These are phyloP conservation scores for Brienomyrus longianalis DNA, from an alignment of 2,113 vertebrate genomes.

Conservation along the genomic window DNA sequence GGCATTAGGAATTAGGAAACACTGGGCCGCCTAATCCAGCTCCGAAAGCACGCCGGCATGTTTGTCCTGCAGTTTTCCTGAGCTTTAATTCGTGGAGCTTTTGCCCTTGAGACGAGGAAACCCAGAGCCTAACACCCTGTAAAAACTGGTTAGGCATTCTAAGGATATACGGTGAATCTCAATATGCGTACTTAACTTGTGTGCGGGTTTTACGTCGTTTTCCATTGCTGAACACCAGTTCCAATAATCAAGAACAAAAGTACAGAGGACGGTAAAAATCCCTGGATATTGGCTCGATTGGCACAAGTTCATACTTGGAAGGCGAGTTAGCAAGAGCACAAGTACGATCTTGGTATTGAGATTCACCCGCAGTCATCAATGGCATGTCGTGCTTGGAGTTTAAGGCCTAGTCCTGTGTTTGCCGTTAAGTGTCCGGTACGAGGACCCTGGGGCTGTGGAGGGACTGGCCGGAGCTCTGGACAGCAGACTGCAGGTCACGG, in stretches of 20 bases:
- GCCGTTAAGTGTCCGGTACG: constrained; percentile 56
- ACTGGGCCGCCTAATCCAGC: neutral
- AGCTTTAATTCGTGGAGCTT: neutral
- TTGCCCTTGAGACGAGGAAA: neutral
- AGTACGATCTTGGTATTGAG: too few species aligned
- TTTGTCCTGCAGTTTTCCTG: neutral
- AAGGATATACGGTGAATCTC: neutral
- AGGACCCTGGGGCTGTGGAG: constrained; percentile 62
- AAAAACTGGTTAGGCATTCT: neutral
- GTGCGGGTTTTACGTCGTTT: too few species aligned
- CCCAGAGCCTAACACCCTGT: neutral
- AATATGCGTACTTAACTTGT: too few species aligned
- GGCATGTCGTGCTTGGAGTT: neutral
- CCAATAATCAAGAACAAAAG: too few species aligned
- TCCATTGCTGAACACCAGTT: too few species aligned
- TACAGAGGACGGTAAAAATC: too few species aligned
- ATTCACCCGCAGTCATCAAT: neutral
- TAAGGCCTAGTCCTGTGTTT: neutral
- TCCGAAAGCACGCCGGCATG: neutral
- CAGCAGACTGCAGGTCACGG: constrained; percentile 63
- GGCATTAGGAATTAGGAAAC: neutral
- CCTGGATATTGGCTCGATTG: too few species aligned
- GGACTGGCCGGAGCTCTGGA: constrained; percentile 63
- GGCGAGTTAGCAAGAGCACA: too few species aligned
- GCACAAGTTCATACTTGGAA: too few species aligned